phyloP scores from a whole-genome alignment of 2,797 vertebrate genomes.

The Manis crassicaudata region DNA sequence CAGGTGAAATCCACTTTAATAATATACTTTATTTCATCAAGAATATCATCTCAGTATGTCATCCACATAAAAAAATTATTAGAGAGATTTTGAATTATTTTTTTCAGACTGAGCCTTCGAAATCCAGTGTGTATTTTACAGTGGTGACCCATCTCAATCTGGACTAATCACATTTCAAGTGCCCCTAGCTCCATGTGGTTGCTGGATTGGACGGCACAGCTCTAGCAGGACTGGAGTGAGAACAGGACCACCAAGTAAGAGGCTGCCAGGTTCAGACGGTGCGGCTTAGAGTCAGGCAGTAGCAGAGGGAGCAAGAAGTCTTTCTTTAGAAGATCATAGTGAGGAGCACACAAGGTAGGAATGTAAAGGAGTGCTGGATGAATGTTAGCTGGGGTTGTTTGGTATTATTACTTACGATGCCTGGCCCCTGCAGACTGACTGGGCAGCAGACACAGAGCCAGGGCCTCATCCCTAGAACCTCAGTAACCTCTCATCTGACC shows the following conservation, averaged over 20 bases:
- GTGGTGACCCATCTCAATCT: not conserved
- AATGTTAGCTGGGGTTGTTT: not conserved
- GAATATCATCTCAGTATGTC: not conserved
- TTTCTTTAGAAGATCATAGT: not conserved
- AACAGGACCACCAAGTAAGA: not conserved
- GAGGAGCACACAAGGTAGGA: not conserved
- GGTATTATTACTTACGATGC: not conserved
- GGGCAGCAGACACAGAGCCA: not conserved
- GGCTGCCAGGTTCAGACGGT: not conserved
- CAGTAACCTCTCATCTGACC: not conserved
- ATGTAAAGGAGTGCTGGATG: accelerated
- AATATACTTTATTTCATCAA: conserved; percentile 19
- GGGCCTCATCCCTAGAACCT: not conserved
- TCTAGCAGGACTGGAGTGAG: not conserved
- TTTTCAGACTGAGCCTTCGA: not conserved
- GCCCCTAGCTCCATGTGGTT: not conserved
- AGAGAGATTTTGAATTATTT: not conserved
- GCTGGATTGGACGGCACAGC: not conserved
- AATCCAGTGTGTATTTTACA: not conserved
- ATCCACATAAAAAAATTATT: not conserved
- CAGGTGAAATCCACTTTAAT: not conserved
- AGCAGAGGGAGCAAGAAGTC: too few species aligned
- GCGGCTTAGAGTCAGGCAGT: not conserved
- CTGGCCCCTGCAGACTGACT: not conserved
- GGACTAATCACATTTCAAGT: not conserved